Evolutionary conservation across 1,140 invertebrate genomes (phyloP).

Genomic region (Odontomachus brunneus): DNA sequence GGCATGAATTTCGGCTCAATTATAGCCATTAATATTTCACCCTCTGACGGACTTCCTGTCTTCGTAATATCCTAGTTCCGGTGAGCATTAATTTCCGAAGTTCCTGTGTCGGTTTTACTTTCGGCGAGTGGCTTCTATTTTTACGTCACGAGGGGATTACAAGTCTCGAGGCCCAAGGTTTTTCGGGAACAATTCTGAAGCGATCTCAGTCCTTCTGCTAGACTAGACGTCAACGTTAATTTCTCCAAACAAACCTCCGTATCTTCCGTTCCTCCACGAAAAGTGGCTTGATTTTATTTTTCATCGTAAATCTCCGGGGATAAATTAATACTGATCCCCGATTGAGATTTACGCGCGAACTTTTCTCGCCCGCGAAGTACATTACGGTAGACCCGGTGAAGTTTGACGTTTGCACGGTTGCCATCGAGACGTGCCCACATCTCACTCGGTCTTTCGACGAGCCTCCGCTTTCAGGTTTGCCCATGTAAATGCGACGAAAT

Average conservation of each 20-base stretch:
- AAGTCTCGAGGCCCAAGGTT: not conserved
- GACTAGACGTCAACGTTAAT: not conserved
- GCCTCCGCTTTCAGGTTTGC: constrained; percentile 51
- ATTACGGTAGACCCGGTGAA: constrained; percentile 14
- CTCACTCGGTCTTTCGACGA: constrained; percentile 33
- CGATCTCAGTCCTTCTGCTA: not conserved
- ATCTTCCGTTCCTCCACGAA: no score
- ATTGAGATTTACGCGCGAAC: constrained; percentile 36
- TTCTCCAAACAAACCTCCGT: no score
- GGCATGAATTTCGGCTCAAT: not conserved
- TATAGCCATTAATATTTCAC: not conserved
- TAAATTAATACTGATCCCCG: constrained; percentile 24
- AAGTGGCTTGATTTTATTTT: not conserved
- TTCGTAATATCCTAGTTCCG: not conserved
- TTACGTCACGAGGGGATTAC: not conserved
- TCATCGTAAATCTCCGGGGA: not conserved
- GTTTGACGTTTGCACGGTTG: constrained; percentile 15
- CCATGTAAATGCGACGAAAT: constrained; percentile 56
- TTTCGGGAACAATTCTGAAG: not conserved
- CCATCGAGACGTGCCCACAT: constrained; percentile 42
- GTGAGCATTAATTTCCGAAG: not conserved
- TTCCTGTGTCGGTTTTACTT: not conserved
- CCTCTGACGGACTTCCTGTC: not conserved
- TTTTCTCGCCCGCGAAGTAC: constrained; percentile 11
- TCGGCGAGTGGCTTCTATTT: not conserved